These are phyloP conservation scores for Pachycephala philippinensis DNA, from an alignment of 2,113 vertebrate species.

Conservation along the genomic window DNA sequence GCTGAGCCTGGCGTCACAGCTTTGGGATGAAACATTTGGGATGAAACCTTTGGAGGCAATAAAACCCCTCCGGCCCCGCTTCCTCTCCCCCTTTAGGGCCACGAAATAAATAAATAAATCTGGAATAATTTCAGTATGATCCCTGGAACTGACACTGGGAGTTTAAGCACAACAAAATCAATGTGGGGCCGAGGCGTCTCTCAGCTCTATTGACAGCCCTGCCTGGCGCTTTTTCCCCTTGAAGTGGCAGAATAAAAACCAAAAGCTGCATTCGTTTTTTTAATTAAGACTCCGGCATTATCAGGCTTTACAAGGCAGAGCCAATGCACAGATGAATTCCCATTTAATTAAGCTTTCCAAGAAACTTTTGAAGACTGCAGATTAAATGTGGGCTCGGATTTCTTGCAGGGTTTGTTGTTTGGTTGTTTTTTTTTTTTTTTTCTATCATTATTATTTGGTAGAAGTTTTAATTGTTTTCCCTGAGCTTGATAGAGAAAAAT, in stretches of 20 bases:
- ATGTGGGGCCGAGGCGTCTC: neutral
- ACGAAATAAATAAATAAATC: neutral
- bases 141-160: neutral
- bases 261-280: conserved; percentile 54
- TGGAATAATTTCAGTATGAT: neutral
- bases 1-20: neutral
- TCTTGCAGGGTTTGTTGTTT: conserved; percentile 1
- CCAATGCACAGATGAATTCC: conserved; percentile 68
- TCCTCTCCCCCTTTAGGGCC: neutral
- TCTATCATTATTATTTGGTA: neutral
- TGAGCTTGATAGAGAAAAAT: conserved; percentile 8
- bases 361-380: conserved; percentile 66
- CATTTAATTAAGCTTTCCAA: conserved; percentile 75
- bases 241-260: conserved; percentile 58
- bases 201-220: conserved; percentile 24
- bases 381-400: conserved; percentile 60
- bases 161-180: conserved; percentile 28
- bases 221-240: conserved; percentile 28
- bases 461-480: conserved; percentile 54
- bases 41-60: neutral
- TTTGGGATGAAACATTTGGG: neutral
- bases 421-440: neutral
- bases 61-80: neutral
- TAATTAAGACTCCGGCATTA: conserved; percentile 70
- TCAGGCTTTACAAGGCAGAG: conserved; percentile 66